A percentile compares a stretch with the other conserved stretches of the same genome.
phyloP scores from a whole-genome alignment of 2,797 vertebrate genomes.

The Sebastolobus altivelis region DNA sequence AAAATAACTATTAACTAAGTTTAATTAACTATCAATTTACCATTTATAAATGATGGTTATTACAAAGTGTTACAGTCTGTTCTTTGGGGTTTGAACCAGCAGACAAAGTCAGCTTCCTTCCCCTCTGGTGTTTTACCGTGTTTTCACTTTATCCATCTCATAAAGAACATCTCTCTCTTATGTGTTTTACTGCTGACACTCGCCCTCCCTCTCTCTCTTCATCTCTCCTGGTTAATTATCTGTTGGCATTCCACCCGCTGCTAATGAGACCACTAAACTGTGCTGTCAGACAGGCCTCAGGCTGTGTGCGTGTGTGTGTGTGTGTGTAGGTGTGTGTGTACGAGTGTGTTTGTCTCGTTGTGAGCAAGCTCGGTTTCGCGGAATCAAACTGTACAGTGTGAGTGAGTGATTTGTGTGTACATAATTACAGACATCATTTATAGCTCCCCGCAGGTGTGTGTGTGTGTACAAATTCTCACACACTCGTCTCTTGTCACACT shows the following conservation, averaged over 20 bases:
- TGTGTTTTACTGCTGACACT: slow-evolving; percentile 67
- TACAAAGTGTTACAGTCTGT: background rate
- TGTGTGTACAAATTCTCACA: slow-evolving; percentile 43
- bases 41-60: too few species aligned
- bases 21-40: too few species aligned
- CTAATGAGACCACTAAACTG: slow-evolving; percentile 85
- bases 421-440: slow-evolving; percentile 80
- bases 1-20: too few species aligned
- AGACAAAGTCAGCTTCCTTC: background rate
- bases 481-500: slow-evolving; percentile 38
- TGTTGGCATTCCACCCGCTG: slow-evolving; percentile 74
- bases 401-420: slow-evolving; percentile 46
- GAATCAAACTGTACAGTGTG: slow-evolving; percentile 41
- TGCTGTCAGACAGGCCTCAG: slow-evolving; percentile 75
- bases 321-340: background rate
- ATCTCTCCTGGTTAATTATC: slow-evolving; percentile 78
- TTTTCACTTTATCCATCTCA: slow-evolving; percentile 41
- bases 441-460: slow-evolving; percentile 59
- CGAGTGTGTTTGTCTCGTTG: slow-evolving; percentile 20
- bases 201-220: slow-evolving; percentile 70
- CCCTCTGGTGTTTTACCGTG: slow-evolving; percentile 29
- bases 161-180: slow-evolving; percentile 47
- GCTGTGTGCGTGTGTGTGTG: slow-evolving; percentile 35
- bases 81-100: background rate
- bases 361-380: slow-evolving; percentile 25